Evolutionary conservation across 2,113 vertebrate genomes (phyloP).

Genomic region (Tupaia chinensis): DNA sequence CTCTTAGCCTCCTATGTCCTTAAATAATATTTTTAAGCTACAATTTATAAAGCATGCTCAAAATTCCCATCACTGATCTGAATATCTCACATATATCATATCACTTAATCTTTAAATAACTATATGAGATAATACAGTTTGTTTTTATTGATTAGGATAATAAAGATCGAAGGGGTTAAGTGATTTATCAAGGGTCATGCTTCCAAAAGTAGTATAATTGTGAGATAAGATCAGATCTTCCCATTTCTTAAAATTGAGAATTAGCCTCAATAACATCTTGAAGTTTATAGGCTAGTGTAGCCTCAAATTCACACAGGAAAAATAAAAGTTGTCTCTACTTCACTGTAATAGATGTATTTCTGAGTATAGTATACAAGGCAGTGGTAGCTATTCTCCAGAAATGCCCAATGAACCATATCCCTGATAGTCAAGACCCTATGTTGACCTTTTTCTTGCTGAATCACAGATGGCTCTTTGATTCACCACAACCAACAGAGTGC

Average conservation of each 20-base stretch:
- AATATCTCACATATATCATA: not conserved
- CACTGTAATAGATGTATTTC: not conserved
- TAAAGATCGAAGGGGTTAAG: not conserved
- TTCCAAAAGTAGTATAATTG: constrained; percentile 5
- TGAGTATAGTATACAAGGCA: not conserved
- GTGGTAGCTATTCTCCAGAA: not conserved
- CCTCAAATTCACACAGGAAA: not conserved
- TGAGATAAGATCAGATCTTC: not conserved
- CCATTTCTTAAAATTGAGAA: not conserved
- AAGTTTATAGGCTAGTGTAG: not conserved
- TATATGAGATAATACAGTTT: not conserved
- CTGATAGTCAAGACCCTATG: not conserved
- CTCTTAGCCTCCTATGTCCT: not conserved
- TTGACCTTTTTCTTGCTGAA: not conserved
- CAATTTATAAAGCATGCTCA: not conserved
- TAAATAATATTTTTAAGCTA: not conserved
- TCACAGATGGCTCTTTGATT: not conserved
- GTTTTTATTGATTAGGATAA: not conserved
- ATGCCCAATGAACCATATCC: not conserved
- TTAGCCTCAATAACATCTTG: not conserved
- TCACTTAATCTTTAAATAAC: not conserved
- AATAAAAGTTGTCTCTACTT: not conserved
- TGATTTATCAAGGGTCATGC: not conserved
- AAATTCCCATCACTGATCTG: not conserved
- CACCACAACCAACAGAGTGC: not conserved